These are phyloP conservation scores for Salminus brasiliensis DNA, from an alignment of 2,113 vertebrate species.

Conservation along the genomic window DNA sequence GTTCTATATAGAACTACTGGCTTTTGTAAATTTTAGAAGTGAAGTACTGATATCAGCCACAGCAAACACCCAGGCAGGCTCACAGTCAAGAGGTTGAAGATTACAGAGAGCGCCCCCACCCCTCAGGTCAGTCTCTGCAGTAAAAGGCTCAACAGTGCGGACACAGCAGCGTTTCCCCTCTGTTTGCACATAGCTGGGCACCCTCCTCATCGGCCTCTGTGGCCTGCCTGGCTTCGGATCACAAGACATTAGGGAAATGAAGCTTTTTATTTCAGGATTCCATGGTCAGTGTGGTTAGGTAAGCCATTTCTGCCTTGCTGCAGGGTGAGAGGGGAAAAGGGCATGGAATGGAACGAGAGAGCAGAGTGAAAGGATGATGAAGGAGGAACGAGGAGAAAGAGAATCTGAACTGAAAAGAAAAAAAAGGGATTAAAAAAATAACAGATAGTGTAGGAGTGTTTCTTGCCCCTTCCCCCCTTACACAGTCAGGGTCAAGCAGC, in stretches of 20 bases:
- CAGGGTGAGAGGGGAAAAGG: constrained; percentile 19
- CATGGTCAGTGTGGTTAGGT: constrained; percentile 63
- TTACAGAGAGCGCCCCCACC: not conserved
- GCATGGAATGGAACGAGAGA: constrained; percentile 3
- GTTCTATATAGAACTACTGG: too few relatives aligned
- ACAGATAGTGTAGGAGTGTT: not conserved
- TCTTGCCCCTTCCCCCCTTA: not conserved
- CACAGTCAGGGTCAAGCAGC: constrained; percentile 39
- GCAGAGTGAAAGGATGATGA: constrained; percentile 14
- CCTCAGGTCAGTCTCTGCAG: constrained; percentile 3
- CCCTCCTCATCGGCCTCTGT: constrained; percentile 51
- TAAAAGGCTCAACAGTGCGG: constrained; percentile 11
- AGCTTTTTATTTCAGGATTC: constrained; percentile 67
- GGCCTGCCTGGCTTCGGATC: constrained; percentile 56
- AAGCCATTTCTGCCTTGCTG: constrained; percentile 55
- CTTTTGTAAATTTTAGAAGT: too few relatives aligned
- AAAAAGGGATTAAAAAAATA: not conserved
- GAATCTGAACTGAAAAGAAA: constrained; percentile 7
- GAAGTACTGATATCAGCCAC: too few relatives aligned
- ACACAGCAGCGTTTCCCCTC: constrained; percentile 49
- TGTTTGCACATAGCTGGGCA: constrained; percentile 47
- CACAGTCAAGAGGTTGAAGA: not conserved
- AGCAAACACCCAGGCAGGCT: not conserved
- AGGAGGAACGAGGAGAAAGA: not conserved
- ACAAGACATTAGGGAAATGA: constrained; percentile 60